Evolutionary conservation across 2,113 vertebrate genomes (phyloP), one percentile per base, ranked within the genome.

Genomic region (Puntigrus tetrazona): DNA sequence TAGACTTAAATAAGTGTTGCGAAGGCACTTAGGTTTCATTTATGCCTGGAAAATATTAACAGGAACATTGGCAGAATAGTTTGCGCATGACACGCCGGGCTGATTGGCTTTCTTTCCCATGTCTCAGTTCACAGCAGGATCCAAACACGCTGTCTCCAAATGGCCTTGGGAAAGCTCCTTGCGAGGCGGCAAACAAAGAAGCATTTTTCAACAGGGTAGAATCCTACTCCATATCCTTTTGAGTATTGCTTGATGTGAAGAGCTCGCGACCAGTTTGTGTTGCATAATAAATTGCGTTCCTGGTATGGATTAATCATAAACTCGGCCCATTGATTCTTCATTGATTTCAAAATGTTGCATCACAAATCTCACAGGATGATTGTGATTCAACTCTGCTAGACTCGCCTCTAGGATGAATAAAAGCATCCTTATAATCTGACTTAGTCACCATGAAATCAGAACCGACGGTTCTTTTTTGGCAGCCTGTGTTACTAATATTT

Each of bases 171-270:
- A 86, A 90, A 85, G 81, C 89, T 52, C 90, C 94, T 16, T 90
- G 95, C 85, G 97, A 98, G 43, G 95, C 96, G 1, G 93, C 94
- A 22, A 98, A 97, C 93, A 97, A 95, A 93, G 96, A 98, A 72
- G 95, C 96, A 5, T 99, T 96, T 86, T 98, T 96, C 90, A 95
- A 90, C 87, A 93, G 97, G 89, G 97, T 99, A 75, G 95, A 98
- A 84, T 96, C 97, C 0, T 99, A 96, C 92, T 96, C 97, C 22
- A 99, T 99, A 99, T 99, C 97, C 96, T 98, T 97, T 92, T 84
- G 43, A 57, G 3, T 38, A 13, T 80, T 1, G 41, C 27, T 27
- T 16, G n/a, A 63, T 63, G 43, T 43, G 7, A 29, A 11, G 27
- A 18, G 9, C 36, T n/a, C 7, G 6, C 10, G 25, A 41, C 1